These are phyloP conservation scores for Babylonia areolata DNA, from an alignment of 1,140 invertebrate species.

Conservation along the genomic window DNA sequence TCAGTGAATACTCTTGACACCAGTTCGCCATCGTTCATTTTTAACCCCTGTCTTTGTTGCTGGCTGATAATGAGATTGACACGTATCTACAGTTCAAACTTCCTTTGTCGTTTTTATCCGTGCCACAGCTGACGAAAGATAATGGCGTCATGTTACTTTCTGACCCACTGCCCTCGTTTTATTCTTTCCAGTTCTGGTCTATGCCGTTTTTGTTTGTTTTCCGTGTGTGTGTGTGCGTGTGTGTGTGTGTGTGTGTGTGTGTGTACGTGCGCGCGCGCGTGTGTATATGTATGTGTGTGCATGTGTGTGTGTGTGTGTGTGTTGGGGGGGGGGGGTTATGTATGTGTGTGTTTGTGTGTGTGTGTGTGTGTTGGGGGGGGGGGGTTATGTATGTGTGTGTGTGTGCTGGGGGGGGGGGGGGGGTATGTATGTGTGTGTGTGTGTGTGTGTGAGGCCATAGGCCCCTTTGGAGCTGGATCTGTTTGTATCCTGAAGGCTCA, in stretches of 20 bases:
- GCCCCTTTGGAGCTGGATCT: not conserved
- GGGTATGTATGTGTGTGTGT: not conserved
- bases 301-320: slow-evolving; percentile 2
- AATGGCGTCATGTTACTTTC: not conserved
- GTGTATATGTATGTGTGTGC: not conserved
- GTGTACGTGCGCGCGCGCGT: not conserved
- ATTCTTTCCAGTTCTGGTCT: not conserved
- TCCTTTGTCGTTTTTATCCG: not conserved
- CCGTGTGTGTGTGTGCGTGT: not conserved
- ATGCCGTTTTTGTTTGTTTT: not conserved
- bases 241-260: not conserved
- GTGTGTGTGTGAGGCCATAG: not conserved
- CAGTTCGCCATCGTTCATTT: too few relatives aligned
- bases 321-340: not conserved
- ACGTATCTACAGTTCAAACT: not conserved
- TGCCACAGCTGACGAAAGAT: too few relatives aligned
- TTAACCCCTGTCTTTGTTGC: too few relatives aligned
- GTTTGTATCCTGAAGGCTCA: not conserved
- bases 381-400: not conserved
- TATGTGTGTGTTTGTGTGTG: not conserved
- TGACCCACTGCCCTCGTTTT: not conserved
- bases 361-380: not conserved
- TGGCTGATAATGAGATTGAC: too few relatives aligned
- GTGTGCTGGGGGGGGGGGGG: not conserved
- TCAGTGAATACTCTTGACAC: too few relatives aligned